Conservation (phyloP, 2,797 vertebrate species). For the Aldrovandia affinis region DNA sequence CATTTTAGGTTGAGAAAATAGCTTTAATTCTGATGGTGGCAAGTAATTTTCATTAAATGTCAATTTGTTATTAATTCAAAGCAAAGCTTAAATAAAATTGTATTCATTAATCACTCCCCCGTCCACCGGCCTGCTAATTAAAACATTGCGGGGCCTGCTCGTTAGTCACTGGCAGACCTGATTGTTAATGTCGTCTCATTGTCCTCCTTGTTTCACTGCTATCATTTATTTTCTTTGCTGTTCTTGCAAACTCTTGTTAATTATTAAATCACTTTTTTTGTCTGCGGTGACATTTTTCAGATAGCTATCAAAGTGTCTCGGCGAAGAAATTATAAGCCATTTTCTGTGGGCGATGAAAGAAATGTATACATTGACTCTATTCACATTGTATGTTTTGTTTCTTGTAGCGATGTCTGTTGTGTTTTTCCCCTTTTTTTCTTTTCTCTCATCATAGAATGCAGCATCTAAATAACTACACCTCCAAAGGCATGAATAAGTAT, state of each 20-base stretch:
- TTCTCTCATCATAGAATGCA: background rate
- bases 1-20: conserved; percentile 52
- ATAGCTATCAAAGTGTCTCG: conserved; percentile 62
- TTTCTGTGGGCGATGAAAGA: conserved; percentile 31
- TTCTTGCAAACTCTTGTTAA: conserved; percentile 82
- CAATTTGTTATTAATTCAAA: conserved; percentile 86
- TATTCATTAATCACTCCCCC: conserved; percentile 83
- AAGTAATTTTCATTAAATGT: conserved; percentile 87
- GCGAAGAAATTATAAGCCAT: conserved; percentile 31
- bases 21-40: conserved; percentile 77
- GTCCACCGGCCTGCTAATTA: conserved; percentile 82
- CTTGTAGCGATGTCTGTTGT: background rate
- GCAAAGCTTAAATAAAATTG: conserved; percentile 83
- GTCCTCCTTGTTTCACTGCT: conserved; percentile 71
- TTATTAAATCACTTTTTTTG: conserved; percentile 75
- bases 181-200: conserved; percentile 84
- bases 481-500: background rate
- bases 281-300: conserved; percentile 67
- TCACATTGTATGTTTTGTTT: background rate
- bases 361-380: conserved; percentile 44
- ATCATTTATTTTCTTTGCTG: conserved; percentile 83
- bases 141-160: conserved; percentile 79
- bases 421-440: background rate
- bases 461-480: background rate
- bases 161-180: conserved; percentile 83